Percentiles rank a stretch among this genome's conserved stretches.
These are phyloP conservation scores for Caenorhabditis virilis DNA, from an alignment of 2,888 invertebrate genomes.

Conservation along the genomic window DNA sequence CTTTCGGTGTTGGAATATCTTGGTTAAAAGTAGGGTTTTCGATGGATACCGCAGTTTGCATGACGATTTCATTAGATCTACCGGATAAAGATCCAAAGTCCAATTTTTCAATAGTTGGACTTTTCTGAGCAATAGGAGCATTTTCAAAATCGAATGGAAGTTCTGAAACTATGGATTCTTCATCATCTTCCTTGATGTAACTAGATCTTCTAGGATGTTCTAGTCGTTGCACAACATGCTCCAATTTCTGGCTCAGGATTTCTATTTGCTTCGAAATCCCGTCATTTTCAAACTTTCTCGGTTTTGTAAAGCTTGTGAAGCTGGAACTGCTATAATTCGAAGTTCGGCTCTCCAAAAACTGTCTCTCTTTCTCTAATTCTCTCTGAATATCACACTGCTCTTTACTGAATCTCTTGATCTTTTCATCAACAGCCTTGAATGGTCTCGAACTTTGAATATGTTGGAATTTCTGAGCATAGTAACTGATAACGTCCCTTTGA, in stretches of 20 bases:
- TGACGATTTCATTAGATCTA: neutral
- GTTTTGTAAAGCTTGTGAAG: neutral
- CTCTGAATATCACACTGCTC: conserved; percentile 17
- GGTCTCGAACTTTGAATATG: conserved; percentile 7
- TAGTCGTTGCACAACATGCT: conserved; percentile 11
- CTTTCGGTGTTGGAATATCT: conserved; percentile 1
- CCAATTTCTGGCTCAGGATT: conserved; percentile 18
- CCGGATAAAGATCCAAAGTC: conserved; percentile 11
- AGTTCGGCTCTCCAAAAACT: conserved; percentile 14
- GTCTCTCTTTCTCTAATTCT: conserved; percentile 18
- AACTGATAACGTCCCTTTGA: conserved; percentile 14
- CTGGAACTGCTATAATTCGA: neutral
- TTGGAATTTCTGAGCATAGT: conserved; percentile 11
- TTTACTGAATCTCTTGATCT: conserved; percentile 17
- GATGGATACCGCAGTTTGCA: conserved; percentile 22
- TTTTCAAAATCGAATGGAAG: conserved; percentile 19
- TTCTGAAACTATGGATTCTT: conserved; percentile 21
- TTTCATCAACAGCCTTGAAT: conserved; percentile 23
- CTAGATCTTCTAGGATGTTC: conserved; percentile 1
- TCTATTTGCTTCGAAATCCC: conserved; percentile 4
- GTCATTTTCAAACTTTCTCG: neutral
- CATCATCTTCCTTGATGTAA: conserved; percentile 33
- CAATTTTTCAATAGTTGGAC: conserved; percentile 23
- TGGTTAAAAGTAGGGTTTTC: conserved; percentile 11
- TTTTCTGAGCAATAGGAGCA: conserved; percentile 6